A percentile compares a stretch with the other conserved stretches of the same genome.
These are phyloP conservation scores for Gastracanthus pulcherrimus DNA, from an alignment of 2,888 invertebrate genomes.

Conservation along the genomic window DNA sequence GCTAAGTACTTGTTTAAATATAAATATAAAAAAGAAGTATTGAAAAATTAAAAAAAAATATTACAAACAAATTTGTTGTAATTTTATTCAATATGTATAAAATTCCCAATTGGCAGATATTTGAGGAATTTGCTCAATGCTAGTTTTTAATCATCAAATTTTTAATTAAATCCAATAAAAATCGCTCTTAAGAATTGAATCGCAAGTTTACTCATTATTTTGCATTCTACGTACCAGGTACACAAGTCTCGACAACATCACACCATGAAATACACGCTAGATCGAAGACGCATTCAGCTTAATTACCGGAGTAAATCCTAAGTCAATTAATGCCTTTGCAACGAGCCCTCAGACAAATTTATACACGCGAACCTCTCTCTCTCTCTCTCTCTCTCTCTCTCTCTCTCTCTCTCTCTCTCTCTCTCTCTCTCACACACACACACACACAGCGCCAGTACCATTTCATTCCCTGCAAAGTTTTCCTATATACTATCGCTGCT, in stretches of 20 bases:
- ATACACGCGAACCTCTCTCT: background rate
- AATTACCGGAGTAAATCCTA: slow-evolving; percentile 44
- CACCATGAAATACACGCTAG: background rate
- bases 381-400: background rate
- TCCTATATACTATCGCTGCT: slow-evolving; percentile 4
- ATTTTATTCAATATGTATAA: no score
- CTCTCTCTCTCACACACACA: background rate
- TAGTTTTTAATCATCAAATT: background rate
- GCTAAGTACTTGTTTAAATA: no score
- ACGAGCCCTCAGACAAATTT: slow-evolving; percentile 12
- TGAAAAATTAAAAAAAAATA: no score
- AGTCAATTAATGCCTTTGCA: slow-evolving; percentile 35
- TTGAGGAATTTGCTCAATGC: no score
- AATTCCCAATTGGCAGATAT: no score
- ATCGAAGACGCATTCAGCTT: slow-evolving; percentile 32
- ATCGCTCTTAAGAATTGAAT: background rate
- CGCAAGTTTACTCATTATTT: background rate
- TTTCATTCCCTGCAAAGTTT: slow-evolving; percentile 6
- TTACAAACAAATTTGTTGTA: no score
- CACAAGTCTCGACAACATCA: background rate
- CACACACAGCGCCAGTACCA: background rate
- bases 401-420: background rate
- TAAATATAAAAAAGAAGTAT: no score
- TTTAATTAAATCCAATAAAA: background rate
- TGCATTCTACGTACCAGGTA: background rate